These are phyloP conservation scores for Hormiphora californensis DNA, from an alignment of 37 sponge, comb jelly and placozoan species.

Conservation along the genomic window DNA sequence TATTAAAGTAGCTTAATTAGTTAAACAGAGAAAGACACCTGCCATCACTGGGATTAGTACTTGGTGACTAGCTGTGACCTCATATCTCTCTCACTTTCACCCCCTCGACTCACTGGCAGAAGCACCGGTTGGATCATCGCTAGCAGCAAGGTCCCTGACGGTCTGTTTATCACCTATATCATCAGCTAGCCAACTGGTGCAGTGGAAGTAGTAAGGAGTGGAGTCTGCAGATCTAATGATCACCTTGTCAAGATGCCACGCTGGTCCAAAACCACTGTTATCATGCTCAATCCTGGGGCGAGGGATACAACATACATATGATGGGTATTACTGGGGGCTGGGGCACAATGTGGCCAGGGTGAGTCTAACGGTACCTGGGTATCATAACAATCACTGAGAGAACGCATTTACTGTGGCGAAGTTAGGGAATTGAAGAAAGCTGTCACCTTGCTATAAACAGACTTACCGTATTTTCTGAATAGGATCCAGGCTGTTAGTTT, in stretches of 20 bases:
- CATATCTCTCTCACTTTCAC: no score
- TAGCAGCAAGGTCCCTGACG: conserved; percentile 56
- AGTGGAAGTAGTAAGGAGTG: conserved; percentile 59
- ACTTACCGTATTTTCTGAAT: conserved; percentile 42
- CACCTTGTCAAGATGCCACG: conserved; percentile 67
- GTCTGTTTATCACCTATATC: conserved; percentile 67
- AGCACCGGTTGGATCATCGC: conserved; percentile 53
- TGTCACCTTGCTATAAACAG: background rate
- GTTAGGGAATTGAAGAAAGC: background rate
- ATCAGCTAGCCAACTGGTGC: conserved; percentile 68
- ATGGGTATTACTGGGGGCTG: no score
- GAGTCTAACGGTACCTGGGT: no score
- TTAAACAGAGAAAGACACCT: no score
- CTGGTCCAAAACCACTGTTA: conserved; percentile 63
- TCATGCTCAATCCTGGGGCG: conserved; percentile 67
- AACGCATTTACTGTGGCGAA: no score
- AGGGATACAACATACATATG: no score
- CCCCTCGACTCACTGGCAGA: conserved; percentile 33
- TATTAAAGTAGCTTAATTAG: no score
- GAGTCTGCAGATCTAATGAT: background rate
- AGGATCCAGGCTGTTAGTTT: conserved; percentile 8
- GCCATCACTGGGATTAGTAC: no score
- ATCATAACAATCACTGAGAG: no score
- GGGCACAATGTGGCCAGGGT: no score
- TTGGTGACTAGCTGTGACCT: no score